Conservation (phyloP, 2,113 vertebrate genomes). For the Phalacrocorax brasilianus region DNA sequence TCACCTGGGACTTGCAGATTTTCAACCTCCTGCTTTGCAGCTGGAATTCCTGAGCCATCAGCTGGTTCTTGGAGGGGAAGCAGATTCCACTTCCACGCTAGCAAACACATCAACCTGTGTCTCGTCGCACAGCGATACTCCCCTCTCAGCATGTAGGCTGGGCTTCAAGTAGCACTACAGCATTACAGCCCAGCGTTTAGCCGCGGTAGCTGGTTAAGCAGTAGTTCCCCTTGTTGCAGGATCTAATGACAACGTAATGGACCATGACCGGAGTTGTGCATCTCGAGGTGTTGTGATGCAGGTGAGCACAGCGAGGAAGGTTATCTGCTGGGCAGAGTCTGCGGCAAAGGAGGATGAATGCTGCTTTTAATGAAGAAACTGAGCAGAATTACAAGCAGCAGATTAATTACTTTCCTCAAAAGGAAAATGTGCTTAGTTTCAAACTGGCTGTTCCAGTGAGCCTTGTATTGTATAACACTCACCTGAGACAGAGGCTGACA, state of each 20-base stretch:
- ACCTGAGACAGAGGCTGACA: conserved; percentile 64
- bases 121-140: neutral
- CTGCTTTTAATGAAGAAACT: conserved; percentile 39
- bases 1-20: neutral
- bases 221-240: neutral
- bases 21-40: neutral
- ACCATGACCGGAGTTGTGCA: neutral
- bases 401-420: conserved; percentile 60
- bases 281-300: neutral
- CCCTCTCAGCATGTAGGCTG: neutral
- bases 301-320: neutral
- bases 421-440: conserved; percentile 50
- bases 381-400: conserved; percentile 45
- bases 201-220: neutral
- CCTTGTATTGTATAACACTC: conserved; percentile 45
- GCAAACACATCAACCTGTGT: neutral
- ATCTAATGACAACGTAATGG: neutral
- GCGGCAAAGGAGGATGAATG: neutral
- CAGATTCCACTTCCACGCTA: neutral
- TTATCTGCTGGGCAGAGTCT: conserved; percentile 16
- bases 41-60: neutral
- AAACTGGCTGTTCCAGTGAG: conserved; percentile 48
- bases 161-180: neutral
- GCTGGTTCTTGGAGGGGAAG: neutral
- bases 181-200: neutral